phyloP scores from a whole-genome alignment of 92 coral and sea anemone genomes.

The Siderastrea siderea region DNA sequence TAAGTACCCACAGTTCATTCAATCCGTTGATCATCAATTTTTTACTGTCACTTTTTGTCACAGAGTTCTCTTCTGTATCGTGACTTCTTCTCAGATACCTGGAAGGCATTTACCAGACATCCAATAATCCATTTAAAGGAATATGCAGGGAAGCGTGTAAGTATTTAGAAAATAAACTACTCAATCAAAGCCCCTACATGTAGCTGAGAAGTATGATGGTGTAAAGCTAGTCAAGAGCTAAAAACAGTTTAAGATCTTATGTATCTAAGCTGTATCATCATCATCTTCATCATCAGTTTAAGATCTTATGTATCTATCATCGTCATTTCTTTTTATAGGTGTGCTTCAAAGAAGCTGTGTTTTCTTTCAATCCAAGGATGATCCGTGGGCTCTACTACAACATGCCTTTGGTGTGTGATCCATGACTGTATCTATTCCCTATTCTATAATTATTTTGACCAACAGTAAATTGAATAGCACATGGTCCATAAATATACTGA shows the following conservation, averaged over 20 bases:
- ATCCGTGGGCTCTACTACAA: conserved; percentile 83
- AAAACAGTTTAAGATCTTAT: not conserved
- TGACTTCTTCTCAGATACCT: conserved; percentile 81
- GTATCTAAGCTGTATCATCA: not conserved
- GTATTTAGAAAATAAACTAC: not conserved
- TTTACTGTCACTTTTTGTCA: not conserved
- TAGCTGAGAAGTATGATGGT: too few relatives aligned
- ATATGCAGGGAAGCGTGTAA: conserved; percentile 78
- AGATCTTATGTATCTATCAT: not conserved
- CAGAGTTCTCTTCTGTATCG: conserved; percentile 76
- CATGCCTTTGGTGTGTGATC: conserved; percentile 78
- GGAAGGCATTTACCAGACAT: conserved; percentile 82
- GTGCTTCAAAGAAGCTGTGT: conserved; percentile 82
- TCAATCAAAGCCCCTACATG: too few relatives aligned
- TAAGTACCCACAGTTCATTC: not conserved
- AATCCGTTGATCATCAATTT: not conserved
- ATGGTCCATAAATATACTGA: too few relatives aligned
- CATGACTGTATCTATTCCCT: too few relatives aligned
- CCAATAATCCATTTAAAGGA: conserved; percentile 71
- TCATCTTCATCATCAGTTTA: not conserved
- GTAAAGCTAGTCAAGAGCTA: too few relatives aligned
- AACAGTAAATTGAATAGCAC: not conserved
- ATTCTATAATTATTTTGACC: not conserved
- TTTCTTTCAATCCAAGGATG: conserved; percentile 84
- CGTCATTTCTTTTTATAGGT: conserved; percentile 48